A percentile compares a stretch with the other conserved stretches of the same genome.
phyloP scores from a whole-genome alignment of 2,113 vertebrate genomes.

The Bubo bubo region DNA sequence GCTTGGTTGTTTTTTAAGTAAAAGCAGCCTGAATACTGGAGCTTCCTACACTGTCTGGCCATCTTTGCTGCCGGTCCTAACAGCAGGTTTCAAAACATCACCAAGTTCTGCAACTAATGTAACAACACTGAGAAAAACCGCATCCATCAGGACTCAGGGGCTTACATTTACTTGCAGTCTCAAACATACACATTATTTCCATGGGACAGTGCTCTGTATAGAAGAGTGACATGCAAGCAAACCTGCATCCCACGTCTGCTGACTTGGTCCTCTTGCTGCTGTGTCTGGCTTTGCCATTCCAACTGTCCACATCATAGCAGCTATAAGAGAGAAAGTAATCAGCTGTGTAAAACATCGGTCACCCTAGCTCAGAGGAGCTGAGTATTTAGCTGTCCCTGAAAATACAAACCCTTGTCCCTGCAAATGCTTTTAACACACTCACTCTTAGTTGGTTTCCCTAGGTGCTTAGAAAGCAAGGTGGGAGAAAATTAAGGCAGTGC shows the following conservation, averaged over 20 bases:
- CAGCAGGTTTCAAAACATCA: background rate
- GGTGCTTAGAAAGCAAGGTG: background rate
- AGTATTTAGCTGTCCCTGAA: background rate
- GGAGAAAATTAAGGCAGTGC: background rate
- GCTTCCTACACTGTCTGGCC: background rate
- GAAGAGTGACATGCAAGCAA: background rate
- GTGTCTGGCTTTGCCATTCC: constrained; percentile 87
- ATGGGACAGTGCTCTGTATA: background rate
- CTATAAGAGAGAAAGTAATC: constrained; percentile 64
- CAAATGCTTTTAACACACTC: background rate
- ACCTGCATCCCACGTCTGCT: constrained; percentile 68
- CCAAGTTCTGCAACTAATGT: background rate
- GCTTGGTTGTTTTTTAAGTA: background rate
- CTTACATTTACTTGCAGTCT: background rate
- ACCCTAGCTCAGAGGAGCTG: background rate
- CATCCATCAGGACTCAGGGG: background rate
- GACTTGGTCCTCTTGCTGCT: constrained; percentile 57
- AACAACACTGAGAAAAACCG: background rate
- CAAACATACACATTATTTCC: background rate
- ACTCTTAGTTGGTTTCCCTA: background rate
- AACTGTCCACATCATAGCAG: constrained; percentile 96
- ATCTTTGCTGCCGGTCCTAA: background rate
- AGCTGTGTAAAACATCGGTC: background rate
- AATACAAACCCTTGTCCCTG: background rate
- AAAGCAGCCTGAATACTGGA: background rate